Base-by-base conservation (phyloP, 1,140 invertebrate species). In the Diabrotica undecimpunctata region DNA sequence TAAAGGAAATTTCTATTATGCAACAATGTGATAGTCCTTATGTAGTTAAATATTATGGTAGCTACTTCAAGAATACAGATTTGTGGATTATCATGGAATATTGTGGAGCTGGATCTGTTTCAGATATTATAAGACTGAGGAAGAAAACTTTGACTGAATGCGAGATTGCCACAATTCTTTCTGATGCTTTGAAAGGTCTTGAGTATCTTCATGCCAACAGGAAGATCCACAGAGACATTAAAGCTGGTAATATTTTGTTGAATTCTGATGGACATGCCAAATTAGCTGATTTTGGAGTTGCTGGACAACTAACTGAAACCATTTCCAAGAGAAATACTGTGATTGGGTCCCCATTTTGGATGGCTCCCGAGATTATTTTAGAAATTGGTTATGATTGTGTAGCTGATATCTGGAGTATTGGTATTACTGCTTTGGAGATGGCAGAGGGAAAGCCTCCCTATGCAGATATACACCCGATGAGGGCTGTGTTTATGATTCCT, bases 11-110 rank as follows among this genome's bases (percentile, higher is more conserved):
- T 72, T 98, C 96, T 65, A 99, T 99, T 73, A 99, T 99, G 97
- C 97, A 99, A 83, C 97, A 99, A 82, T 99, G 97, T 83, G 96
- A 99, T 83, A 96, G 93, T 75, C 94, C 93, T 41, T 98, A 96
- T 82, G 97, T 99, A 60, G 97, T 99, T 69, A 97, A 98, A 82
- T 99, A 99, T 82, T 99, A 99, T 83, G 97, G 97, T 72, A 97
- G 95, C 78, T 99, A 99, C 82, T 99, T 99, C 81, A 99, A 99
- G 82, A 97, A 99, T 79, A 98, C 95, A 41, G 96, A 99, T 83
- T 82, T 99, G 72, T 99, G 96, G 97, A 99, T 99, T 80, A 97
- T 99, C 52, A 99, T 99, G 97, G 97, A 99, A 79, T 99, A 99
- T 80, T 99, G 97, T 81, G 97, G 96, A 62, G 97, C 96, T 41